Conservation (phyloP, 53 echinoderm and acorn worm genomes). For the Echinarachnius parma region DNA sequence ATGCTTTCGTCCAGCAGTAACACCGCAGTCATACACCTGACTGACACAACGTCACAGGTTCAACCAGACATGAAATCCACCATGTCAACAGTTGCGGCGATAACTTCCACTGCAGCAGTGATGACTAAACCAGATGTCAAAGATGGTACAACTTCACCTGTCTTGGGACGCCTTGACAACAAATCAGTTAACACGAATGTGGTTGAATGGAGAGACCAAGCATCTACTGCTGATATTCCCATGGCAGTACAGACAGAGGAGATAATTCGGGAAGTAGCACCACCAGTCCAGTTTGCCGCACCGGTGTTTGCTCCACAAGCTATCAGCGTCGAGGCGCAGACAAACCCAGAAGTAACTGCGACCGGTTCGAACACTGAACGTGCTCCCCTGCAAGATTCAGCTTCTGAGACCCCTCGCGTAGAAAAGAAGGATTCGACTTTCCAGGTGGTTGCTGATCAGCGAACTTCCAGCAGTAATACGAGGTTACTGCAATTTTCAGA, state of each 20-base stretch:
- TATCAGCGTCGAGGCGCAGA: conserved; percentile 1
- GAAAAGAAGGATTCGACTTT: conserved; percentile 18
- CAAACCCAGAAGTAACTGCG: conserved; percentile 25
- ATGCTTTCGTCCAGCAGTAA: conserved; percentile 24
- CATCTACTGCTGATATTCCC: conserved; percentile 8
- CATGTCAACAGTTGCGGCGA: conserved; percentile 13
- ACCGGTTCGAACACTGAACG: no score
- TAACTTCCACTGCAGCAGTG: neutral
- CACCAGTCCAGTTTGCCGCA: conserved; percentile 22
- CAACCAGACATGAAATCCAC: conserved; percentile 11
- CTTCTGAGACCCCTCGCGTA: no score
- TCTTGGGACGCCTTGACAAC: neutral
- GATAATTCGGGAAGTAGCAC: conserved; percentile 6
- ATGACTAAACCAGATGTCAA: no score
- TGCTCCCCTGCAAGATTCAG: no score
- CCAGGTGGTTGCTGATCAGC: conserved; percentile 20
- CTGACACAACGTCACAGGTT: conserved; percentile 4
- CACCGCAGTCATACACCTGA: neutral
- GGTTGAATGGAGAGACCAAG: neutral
- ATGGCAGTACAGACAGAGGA: conserved; percentile 13
- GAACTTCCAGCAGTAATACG: conserved; percentile 19
- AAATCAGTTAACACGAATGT: conserved; percentile 7
- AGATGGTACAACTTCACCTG: neutral
- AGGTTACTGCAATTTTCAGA: conserved; percentile 31
- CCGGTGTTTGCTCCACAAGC: conserved; percentile 1